Evolutionary conservation across 2,113 vertebrate species (phyloP).

Genomic region (Esox niger): DNA sequence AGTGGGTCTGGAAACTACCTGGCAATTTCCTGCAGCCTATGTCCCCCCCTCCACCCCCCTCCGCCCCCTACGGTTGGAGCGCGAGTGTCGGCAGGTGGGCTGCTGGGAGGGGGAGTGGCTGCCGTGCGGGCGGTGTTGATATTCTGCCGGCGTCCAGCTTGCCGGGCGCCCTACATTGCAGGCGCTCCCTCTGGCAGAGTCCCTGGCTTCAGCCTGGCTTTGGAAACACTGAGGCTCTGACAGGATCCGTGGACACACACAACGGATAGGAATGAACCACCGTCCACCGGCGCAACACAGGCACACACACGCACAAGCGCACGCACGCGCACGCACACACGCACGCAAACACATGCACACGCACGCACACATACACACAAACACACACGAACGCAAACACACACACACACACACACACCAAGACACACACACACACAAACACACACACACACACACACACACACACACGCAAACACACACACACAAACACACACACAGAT

Average conservation of each 20-base stretch:
- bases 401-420: background rate
- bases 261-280: constrained; percentile 42
- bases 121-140: constrained; percentile 71
- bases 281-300: constrained; percentile 43
- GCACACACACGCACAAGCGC: background rate
- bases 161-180: constrained; percentile 79
- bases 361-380: constrained; percentile 21
- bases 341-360: constrained; percentile 15
- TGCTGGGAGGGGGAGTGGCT: constrained; percentile 70
- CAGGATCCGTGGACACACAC: constrained; percentile 61
- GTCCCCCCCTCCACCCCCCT: constrained; percentile 18
- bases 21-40: constrained; percentile 73
- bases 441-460: constrained; percentile 24
- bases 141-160: constrained; percentile 76
- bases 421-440: background rate
- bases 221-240: constrained; percentile 66
- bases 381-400: constrained; percentile 25
- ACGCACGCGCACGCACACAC: background rate
- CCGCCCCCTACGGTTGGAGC: constrained; percentile 60
- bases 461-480: too few species aligned
- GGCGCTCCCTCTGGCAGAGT: constrained; percentile 75
- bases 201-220: constrained; percentile 68
- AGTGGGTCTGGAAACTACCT: constrained; percentile 81
- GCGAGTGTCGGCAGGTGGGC: constrained; percentile 75
- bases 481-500: too few species aligned